Percentiles rank a stretch among this genome's conserved stretches.
Conservation (phyloP, 2,888 invertebrate genomes). For the Melolontha melolontha region DNA sequence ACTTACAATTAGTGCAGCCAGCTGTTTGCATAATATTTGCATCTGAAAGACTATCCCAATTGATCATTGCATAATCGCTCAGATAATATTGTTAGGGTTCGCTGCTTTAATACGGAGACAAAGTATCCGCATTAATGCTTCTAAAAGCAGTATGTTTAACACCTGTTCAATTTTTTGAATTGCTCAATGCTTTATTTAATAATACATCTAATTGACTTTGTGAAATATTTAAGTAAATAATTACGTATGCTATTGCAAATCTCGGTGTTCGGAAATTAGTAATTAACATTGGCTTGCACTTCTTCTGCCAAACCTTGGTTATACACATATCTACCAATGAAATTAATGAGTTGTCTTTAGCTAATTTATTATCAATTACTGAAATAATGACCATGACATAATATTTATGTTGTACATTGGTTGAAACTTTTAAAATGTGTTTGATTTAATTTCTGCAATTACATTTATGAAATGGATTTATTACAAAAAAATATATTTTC, state of each 20-base stretch:
- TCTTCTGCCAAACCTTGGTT: too few relatives aligned
- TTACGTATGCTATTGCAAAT: conserved; percentile 21
- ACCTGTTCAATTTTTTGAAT: conserved; percentile 35
- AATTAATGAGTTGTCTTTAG: too few relatives aligned
- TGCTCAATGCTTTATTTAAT: conserved; percentile 35
- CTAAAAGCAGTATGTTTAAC: conserved; percentile 13
- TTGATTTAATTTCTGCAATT: too few relatives aligned
- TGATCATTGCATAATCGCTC: conserved; percentile 33
- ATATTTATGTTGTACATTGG: too few relatives aligned
- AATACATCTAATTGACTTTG: conserved; percentile 27
- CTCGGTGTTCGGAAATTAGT: not conserved
- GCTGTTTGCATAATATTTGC: conserved; percentile 32
- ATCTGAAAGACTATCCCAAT: conserved; percentile 25
- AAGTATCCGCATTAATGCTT: conserved; percentile 15
- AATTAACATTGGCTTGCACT: too few relatives aligned
- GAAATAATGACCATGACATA: too few relatives aligned
- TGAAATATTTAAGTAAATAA: conserved; percentile 28
- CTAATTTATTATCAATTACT: too few relatives aligned
- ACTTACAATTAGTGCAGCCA: conserved; percentile 21
- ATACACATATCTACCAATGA: too few relatives aligned
- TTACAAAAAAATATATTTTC: too few relatives aligned
- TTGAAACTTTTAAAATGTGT: too few relatives aligned
- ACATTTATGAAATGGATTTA: too few relatives aligned
- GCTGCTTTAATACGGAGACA: conserved; percentile 1
- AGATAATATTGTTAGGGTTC: conserved; percentile 22